Base-by-base conservation (phyloP, 2,797 vertebrate genomes). In the Eremophila alpestris region DNA sequence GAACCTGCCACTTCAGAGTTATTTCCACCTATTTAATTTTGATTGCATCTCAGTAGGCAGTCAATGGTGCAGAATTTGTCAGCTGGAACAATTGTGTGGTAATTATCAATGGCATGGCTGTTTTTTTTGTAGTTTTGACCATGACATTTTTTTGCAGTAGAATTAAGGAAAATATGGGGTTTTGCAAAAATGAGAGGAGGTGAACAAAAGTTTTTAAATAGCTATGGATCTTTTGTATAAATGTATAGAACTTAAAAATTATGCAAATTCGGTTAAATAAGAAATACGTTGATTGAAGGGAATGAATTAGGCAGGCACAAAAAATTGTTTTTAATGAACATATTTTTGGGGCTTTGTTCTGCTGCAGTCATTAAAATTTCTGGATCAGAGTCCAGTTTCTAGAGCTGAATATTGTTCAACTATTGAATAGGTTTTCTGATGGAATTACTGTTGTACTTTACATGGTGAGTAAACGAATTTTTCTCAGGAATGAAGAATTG, bases 1-100 rank as follows among this genome's bases (percentile, higher is more conserved):
- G 84, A 90, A 92, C 41, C 76, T 96, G 95, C 41, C 74, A 86
- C 65, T 94, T 93, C 74, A 90, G 90, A 92, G 80, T 94, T 95
- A 96, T 96, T 97, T 96, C 95, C 78, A 86, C 79, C 81, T 79
- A 89, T 96, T 97, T 96, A 83, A 91, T 94, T 96, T 94, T 94
- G 94, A 96, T 96, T 95, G 91, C 79, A 26, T 92, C 93, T 94
- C 96, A 92, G 94, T 91, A 95, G 91, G 93, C 79, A 96, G 90
- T 80, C 94, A 94, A 59, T 64, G 83, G 78, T n/a, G 52, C 49
- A 63, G 49, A 63, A 54, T 94, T 93, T 89, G 51, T 93, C 95
- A 54, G 4, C 79, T 71, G 76, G 71, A 93, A 90, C 22, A 93
- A 87, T 36, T 86, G 24, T 71, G 78, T 36, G 49, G 79, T 86